These are phyloP conservation scores for Zygogramma bicolorata DNA, from an alignment of 2,888 invertebrate species.

Conservation along the genomic window DNA sequence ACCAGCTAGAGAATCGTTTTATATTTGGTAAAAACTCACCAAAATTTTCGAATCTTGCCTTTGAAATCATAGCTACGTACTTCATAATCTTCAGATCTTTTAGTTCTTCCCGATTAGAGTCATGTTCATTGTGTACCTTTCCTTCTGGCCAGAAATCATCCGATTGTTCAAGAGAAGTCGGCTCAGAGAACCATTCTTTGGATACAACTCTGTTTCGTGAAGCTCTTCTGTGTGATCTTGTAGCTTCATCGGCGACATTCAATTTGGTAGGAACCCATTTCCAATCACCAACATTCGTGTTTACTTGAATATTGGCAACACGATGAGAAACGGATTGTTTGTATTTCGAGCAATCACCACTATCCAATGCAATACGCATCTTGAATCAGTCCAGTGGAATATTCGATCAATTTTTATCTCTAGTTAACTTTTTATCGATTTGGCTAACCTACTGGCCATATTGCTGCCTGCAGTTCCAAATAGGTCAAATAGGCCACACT, in stretches of 20 bases:
- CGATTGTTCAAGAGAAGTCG: background rate
- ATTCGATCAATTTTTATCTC: background rate
- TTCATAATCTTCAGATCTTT: too few species aligned
- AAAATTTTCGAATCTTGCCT: too few species aligned
- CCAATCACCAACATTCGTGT: background rate
- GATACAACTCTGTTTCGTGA: background rate
- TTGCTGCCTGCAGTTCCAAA: conserved; percentile 1
- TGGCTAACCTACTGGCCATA: background rate
- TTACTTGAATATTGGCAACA: background rate
- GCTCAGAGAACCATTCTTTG: background rate
- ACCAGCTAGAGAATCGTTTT: too few species aligned
- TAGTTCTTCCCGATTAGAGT: too few species aligned
- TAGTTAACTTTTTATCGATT: conserved; percentile 3
- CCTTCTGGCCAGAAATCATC: background rate
- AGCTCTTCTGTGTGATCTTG: background rate
- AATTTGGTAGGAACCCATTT: background rate
- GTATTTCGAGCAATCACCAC: background rate
- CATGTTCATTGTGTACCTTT: too few species aligned
- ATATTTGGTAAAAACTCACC: too few species aligned
- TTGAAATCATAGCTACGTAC: too few species aligned
- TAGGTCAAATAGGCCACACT: background rate
- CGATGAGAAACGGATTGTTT: conserved; percentile 12
- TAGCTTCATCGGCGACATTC: background rate
- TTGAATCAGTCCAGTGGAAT: conserved; percentile 9
- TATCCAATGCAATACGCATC: conserved; percentile 8